These are phyloP conservation scores for Orthosia cruda DNA, from an alignment of 2,888 invertebrate species.

Conservation along the genomic window DNA sequence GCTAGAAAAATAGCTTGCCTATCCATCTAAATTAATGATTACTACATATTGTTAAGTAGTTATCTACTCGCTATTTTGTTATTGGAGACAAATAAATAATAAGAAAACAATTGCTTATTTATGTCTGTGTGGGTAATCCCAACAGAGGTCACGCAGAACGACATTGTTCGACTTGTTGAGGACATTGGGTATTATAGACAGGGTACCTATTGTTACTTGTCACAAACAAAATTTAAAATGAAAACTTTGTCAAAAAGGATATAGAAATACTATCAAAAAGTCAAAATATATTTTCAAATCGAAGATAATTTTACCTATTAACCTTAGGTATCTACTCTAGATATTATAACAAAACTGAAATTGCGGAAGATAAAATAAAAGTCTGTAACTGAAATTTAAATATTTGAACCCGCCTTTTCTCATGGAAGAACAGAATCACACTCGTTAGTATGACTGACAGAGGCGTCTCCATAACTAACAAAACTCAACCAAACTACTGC, in stretches of 20 bases:
- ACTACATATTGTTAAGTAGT: neutral
- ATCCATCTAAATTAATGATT: neutral
- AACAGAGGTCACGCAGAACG: too few species aligned
- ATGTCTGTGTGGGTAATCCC: too few species aligned
- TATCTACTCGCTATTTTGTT: too few species aligned
- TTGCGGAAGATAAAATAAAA: neutral
- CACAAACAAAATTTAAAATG: too few species aligned
- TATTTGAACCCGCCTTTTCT: neutral
- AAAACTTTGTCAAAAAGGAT: too few species aligned
- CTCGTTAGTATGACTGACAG: neutral
- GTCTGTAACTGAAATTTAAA: neutral
- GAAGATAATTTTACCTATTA: too few species aligned
- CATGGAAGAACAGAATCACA: neutral
- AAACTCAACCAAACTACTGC: conserved; percentile 7
- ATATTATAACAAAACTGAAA: neutral
- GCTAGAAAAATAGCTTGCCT: neutral
- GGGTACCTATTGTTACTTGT: too few species aligned
- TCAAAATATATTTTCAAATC: neutral
- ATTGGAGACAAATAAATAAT: too few species aligned
- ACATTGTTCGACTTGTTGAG: too few species aligned
- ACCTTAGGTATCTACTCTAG: neutral
- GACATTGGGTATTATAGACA: too few species aligned
- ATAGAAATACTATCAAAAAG: too few species aligned
- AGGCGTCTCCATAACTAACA: neutral
- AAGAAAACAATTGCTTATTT: too few species aligned